Percentiles rank a stretch among this genome's conserved stretches.
Evolutionary conservation across 2,113 vertebrate species (phyloP).

Genomic region (Nothobranchius kuhntae): DNA sequence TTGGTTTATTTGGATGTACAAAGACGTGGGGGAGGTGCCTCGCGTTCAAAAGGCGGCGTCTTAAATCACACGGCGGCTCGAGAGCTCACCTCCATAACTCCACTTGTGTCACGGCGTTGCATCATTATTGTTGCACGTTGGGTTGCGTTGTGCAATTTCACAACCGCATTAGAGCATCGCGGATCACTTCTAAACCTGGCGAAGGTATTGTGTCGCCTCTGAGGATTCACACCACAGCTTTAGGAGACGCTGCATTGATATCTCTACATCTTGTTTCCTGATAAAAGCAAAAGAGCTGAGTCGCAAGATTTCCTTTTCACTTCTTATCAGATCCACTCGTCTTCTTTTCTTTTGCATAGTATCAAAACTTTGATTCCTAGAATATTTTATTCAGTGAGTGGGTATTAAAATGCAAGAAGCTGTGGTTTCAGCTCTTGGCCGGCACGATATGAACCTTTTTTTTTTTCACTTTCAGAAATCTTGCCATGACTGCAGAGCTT

Average conservation of each 20-base stretch:
- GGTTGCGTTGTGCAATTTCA: constrained; percentile 60
- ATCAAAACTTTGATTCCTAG: constrained; percentile 57
- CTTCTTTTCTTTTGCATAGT: constrained; percentile 54
- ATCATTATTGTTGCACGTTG: constrained; percentile 52
- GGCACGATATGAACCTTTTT: constrained; percentile 15
- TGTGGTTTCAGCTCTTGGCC: constrained; percentile 42
- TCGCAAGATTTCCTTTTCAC: constrained; percentile 34
- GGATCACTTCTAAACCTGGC: constrained; percentile 40
- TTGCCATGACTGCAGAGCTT: constrained; percentile 46
- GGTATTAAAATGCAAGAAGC: constrained; percentile 40
- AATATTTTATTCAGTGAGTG: constrained; percentile 64
- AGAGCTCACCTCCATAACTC: constrained; percentile 53
- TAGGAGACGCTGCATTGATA: constrained; percentile 59
- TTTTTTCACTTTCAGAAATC: background rate
- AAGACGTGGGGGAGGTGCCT: constrained; percentile 11
- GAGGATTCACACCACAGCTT: constrained; percentile 49
- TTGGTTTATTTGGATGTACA: constrained; percentile 58
- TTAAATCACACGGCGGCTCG: constrained; percentile 49
- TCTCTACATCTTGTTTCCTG: constrained; percentile 38
- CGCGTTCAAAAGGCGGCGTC: constrained; percentile 44
- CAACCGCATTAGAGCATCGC: constrained; percentile 43
- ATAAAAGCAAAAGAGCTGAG: constrained; percentile 63
- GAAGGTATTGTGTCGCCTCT: constrained; percentile 44
- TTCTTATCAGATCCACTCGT: constrained; percentile 49
- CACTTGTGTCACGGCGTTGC: constrained; percentile 57